These are phyloP conservation scores for Cryptocephalus moraei DNA, from an alignment of 2,888 invertebrate genomes.

Conservation along the genomic window DNA sequence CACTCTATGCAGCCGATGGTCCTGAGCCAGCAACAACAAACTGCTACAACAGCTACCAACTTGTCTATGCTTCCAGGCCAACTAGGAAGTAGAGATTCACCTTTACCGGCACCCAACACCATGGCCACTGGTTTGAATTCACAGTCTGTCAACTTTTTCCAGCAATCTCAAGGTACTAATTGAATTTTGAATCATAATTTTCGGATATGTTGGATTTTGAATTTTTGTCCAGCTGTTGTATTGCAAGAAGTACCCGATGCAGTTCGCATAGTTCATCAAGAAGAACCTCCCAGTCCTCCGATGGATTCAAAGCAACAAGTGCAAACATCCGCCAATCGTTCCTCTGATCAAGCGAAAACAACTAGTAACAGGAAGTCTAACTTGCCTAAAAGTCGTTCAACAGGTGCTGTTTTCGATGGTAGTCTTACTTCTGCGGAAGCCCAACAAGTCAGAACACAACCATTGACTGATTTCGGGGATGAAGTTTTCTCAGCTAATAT, in stretches of 20 bases:
- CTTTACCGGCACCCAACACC: conserved; percentile 25
- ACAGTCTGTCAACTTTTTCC: conserved; percentile 35
- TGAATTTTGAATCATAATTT: neutral
- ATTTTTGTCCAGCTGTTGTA: conserved; percentile 26
- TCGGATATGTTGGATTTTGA: neutral
- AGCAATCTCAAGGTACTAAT: conserved; percentile 27
- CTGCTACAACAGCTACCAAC: conserved; percentile 31
- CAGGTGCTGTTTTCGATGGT: conserved; percentile 37
- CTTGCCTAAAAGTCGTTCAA: conserved; percentile 44
- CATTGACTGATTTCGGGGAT: conserved; percentile 31
- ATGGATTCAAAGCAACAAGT: conserved; percentile 28
- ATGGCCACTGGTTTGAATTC: conserved; percentile 31
- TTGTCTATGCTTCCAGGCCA: conserved; percentile 33
- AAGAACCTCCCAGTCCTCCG: conserved; percentile 29
- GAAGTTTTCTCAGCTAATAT: conserved; percentile 30
- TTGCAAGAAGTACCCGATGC: conserved; percentile 51
- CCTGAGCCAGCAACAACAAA: conserved; percentile 37
- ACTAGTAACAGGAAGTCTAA: conserved; percentile 34
- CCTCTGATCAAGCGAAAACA: conserved; percentile 8
- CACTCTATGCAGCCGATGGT: conserved; percentile 75
- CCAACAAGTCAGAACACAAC: conserved; percentile 46
- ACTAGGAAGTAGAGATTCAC: conserved; percentile 31
- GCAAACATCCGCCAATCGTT: conserved; percentile 13
- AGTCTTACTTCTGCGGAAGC: conserved; percentile 46
- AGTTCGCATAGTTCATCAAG: conserved; percentile 45